Evolutionary conservation across 2,888 invertebrate species (phyloP).

Genomic region (Podabrus alpinus): DNA sequence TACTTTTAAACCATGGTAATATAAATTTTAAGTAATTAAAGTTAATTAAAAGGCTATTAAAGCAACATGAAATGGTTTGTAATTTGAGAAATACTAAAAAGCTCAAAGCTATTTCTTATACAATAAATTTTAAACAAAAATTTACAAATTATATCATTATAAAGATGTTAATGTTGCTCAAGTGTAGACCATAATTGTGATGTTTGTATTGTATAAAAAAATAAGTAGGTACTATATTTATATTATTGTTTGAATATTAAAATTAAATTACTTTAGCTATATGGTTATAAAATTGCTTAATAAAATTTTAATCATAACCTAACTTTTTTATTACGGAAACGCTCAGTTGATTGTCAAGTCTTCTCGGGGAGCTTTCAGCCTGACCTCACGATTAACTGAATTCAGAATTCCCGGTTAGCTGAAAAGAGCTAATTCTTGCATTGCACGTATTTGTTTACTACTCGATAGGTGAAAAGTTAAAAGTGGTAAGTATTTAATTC

Average conservation of each 20-base stretch:
- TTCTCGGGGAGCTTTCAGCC: no score
- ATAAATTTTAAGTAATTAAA: slow-evolving; percentile 1
- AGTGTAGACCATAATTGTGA: not conserved
- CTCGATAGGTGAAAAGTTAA: not conserved
- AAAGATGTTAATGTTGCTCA: not conserved
- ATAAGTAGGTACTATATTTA: no score
- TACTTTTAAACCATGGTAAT: not conserved
- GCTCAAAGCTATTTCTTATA: not conserved
- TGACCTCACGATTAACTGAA: not conserved
- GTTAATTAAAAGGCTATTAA: slow-evolving; percentile 2
- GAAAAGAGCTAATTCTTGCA: not conserved
- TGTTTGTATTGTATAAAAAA: not conserved
- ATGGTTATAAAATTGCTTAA: not conserved
- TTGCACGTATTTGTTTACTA: not conserved
- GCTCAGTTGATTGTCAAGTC: no score
- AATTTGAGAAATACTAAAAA: slow-evolving; percentile 1
- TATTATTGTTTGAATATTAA: not conserved
- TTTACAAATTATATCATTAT: slow-evolving; percentile 3
- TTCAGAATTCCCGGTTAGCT: no score
- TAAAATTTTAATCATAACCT: not conserved
- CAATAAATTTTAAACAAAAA: not conserved
- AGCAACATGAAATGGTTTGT: not conserved
- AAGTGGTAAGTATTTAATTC: not conserved
- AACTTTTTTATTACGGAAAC: not conserved
- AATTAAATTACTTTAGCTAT: not conserved